Base-by-base conservation (phyloP, 1,140 invertebrate genomes). In the Drosophila ercepeae region DNA sequence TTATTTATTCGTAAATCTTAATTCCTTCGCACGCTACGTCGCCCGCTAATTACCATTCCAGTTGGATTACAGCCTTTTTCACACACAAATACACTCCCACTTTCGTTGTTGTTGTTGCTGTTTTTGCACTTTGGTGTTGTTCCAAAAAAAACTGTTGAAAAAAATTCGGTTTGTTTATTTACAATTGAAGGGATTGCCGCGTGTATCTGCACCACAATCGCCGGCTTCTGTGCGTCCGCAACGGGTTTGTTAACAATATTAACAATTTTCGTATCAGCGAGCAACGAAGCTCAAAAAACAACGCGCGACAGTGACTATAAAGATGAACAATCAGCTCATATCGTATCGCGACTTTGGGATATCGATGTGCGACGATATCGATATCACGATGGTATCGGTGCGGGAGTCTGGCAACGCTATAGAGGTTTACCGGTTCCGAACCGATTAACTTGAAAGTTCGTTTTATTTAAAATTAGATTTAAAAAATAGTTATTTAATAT, bases 141-240 rank as follows among this genome's bases (percentile, higher is more conserved):
- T 25, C 9, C 13, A 46, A 61, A 64, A 61, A 61, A 60, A 63
- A 64, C 8, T 13, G n/a, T 46, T 34, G 11, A 8, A 14, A 8
- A 29, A 16, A 46, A 13, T 42, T 13, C 25, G 25, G 18, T 7
- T 13, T 23, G 29, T 49, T 41, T 27, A 27, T 27, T 39, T 41
- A 21, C 42, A 64, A 39, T 25, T 27, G 11, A 3, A 11, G 3
- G n/a, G 16, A 18, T 29, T 29, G 8, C 29, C 4, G n/a, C 9
- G 3, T 6, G 16, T 23, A 11, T 13, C 18, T 46, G 19, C 46
- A 49, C 46, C 32, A 25, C 14, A 11, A 29, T 49, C 16, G 46
- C 23, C 46, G 23, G 46, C 25, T 46, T 23, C 45, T 46, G 44
- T 46, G 19, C 45, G 25, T 27, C 8, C 46, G 25, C 21, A 13